Percentiles rank a stretch among this genome's conserved stretches.
These are phyloP conservation scores for Microchrysa polita DNA, from an alignment of 2,888 invertebrate genomes.

Conservation along the genomic window DNA sequence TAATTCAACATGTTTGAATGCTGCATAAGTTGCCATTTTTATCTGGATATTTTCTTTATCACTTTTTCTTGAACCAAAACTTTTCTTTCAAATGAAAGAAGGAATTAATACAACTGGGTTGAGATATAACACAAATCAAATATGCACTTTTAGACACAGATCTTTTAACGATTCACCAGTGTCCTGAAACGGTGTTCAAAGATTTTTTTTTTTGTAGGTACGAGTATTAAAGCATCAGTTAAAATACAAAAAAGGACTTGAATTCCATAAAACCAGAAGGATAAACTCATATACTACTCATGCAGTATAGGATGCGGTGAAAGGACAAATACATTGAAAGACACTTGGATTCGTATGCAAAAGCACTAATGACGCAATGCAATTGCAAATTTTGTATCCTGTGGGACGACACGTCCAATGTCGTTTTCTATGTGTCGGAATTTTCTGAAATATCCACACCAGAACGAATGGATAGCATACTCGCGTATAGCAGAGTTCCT, in stretches of 20 bases:
- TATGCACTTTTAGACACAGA: conserved; percentile 34
- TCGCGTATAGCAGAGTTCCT: too few species aligned
- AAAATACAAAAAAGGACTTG: conserved; percentile 9
- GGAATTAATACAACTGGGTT: not conserved
- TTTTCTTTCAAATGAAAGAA: conserved; percentile 8
- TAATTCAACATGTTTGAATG: conserved; percentile 92
- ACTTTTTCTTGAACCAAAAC: conserved; percentile 38
- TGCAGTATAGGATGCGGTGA: too few species aligned
- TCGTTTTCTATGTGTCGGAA: too few species aligned
- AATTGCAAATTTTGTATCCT: not conserved
- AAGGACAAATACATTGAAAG: too few species aligned
- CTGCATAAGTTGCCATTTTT: conserved; percentile 89
- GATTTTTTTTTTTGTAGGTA: not conserved
- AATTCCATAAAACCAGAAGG: not conserved
- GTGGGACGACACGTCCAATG: too few species aligned
- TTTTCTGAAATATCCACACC: too few species aligned
- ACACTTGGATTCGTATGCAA: too few species aligned
- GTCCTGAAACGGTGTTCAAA: conserved; percentile 18
- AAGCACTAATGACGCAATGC: conserved; percentile 21
- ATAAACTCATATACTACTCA: too few species aligned
- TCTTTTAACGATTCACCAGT: conserved; percentile 5
- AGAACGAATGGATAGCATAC: too few species aligned
- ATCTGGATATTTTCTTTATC: conserved; percentile 34
- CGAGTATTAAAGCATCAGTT: not conserved
- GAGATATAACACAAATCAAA: conserved; percentile 22